These are phyloP conservation scores for Trichogramma dendrolimi DNA, from an alignment of 2,888 invertebrate species.

Conservation along the genomic window DNA sequence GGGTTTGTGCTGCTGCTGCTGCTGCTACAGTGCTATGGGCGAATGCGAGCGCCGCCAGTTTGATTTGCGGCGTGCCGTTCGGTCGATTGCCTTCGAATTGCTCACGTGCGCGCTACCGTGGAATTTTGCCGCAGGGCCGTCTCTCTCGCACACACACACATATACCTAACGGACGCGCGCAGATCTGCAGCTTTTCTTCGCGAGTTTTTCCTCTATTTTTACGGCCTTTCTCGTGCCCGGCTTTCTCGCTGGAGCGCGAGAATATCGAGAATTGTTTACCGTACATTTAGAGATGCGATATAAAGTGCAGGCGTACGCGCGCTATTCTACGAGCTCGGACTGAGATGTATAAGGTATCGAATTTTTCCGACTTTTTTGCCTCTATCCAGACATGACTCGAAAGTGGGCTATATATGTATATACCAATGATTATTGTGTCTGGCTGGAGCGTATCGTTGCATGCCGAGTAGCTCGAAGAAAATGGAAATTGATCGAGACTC, in stretches of 20 bases:
- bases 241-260: not conserved
- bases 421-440: no score
- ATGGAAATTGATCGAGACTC: no score
- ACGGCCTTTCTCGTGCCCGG: not conserved
- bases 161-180: not conserved
- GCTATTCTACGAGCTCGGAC: no score
- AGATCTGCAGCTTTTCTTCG: not conserved
- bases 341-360: no score
- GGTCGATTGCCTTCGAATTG: slow-evolving; percentile 51
- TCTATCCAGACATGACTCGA: no score
- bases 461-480: no score
- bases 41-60: slow-evolving; percentile 37
- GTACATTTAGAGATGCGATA: no score
- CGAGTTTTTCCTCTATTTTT: not conserved
- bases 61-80: slow-evolving; percentile 51
- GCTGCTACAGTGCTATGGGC: slow-evolving; percentile 25
- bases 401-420: no score
- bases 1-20: no score
- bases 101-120: slow-evolving; percentile 33
- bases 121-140: not conserved
- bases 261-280: not conserved
- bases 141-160: not conserved
- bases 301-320: no score
- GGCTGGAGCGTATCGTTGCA: no score
- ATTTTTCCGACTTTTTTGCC: no score